A percentile compares a stretch with the other conserved stretches of the same genome.
Conservation (phyloP, 92 coral and sea anemone species). For the Hydrozoanthus gracilis region DNA sequence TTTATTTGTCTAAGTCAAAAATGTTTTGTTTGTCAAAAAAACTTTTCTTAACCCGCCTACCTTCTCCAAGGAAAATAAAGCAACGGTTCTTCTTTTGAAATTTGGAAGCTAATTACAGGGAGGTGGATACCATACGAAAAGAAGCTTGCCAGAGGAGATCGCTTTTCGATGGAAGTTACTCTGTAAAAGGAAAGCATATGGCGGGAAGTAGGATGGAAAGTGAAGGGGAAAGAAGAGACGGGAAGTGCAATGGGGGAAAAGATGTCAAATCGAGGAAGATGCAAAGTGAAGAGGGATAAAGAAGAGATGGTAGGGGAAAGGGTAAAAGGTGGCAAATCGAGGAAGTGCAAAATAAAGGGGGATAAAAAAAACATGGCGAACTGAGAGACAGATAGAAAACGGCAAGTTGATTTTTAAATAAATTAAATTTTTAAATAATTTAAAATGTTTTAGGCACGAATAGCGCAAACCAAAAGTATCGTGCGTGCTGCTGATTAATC, state of each 20-base stretch:
- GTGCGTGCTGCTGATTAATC: no score
- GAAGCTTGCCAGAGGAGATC: no score
- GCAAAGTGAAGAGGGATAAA: not conserved
- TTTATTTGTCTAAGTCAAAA: not conserved
- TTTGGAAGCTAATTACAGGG: no score
- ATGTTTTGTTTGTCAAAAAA: not conserved
- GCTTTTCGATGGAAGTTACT: no score
- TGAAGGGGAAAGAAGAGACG: not conserved
- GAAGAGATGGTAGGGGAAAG: not conserved
- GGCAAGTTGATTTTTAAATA: not conserved
- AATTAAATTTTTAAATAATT: no score
- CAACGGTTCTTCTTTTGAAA: not conserved
- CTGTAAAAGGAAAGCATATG: no score
- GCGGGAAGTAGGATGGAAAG: not conserved
- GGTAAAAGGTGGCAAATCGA: not conserved
- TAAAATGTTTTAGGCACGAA: no score
- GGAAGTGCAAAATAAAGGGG: no score
- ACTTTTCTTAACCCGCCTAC: not conserved
- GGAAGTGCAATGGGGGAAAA: not conserved
- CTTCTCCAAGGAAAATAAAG: not conserved
- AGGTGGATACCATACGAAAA: no score
- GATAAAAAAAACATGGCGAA: not conserved
- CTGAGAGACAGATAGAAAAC: not conserved
- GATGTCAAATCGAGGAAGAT: not conserved
- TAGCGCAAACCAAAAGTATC: no score